Conservation (phyloP, 2,113 vertebrate genomes). For the Podarcis raffonei region DNA sequence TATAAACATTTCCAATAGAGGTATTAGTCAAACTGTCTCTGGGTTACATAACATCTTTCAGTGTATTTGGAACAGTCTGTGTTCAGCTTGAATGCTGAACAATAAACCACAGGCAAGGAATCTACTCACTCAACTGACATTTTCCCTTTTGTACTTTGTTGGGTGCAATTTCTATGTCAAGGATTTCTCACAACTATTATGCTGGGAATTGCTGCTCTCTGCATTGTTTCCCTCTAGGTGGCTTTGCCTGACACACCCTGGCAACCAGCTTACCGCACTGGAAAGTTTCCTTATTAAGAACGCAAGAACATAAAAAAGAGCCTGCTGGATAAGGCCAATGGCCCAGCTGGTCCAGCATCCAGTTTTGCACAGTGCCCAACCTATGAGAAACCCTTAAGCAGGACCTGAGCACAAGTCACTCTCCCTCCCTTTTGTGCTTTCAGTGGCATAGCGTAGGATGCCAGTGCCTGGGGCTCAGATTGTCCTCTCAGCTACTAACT, state of each 20-base stretch:
- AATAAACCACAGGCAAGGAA: neutral
- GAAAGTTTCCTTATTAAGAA: too few species aligned
- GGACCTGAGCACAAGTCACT: too few species aligned
- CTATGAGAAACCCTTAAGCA: too few species aligned
- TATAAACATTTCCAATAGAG: neutral
- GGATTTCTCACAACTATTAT: neutral
- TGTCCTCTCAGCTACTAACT: too few species aligned
- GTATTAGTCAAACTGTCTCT: neutral
- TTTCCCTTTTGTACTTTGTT: neutral
- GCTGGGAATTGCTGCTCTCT: neutral
- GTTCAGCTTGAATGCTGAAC: neutral
- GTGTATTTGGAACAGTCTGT: neutral
- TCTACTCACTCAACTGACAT: neutral
- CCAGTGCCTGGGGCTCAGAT: too few species aligned
- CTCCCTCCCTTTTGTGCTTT: too few species aligned
- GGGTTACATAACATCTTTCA: slow-evolving; percentile 5
- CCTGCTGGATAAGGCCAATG: too few species aligned
- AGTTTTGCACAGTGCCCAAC: too few species aligned
- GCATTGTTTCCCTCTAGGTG: neutral
- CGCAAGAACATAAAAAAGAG: too few species aligned
- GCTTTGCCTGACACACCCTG: neutral
- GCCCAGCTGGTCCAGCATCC: too few species aligned
- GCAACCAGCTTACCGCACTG: neutral
- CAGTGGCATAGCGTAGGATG: too few species aligned
- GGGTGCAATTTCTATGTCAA: neutral